These are phyloP conservation scores for Gulo gulo DNA, from an alignment of 2,113 vertebrate species.

Conservation along the genomic window DNA sequence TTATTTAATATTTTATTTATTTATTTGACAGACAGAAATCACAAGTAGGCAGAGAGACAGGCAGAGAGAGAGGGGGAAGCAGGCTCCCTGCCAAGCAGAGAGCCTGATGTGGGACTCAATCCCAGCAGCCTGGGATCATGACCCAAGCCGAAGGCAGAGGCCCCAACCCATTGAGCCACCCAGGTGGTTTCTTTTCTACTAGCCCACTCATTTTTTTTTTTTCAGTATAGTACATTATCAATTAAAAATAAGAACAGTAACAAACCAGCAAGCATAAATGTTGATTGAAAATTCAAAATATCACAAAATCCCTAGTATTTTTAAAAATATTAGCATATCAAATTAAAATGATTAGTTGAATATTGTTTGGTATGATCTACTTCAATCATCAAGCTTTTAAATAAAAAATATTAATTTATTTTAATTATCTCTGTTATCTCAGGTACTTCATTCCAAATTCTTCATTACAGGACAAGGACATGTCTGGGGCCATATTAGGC, in stretches of 20 bases:
- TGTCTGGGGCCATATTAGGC: background rate
- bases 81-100: too few relatives aligned
- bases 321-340: background rate
- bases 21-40: too few relatives aligned
- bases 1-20: background rate
- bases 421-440: background rate
- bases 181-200: background rate
- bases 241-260: background rate
- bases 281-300: background rate
- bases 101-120: too few relatives aligned
- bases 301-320: background rate
- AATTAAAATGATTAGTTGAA: background rate
- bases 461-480: background rate
- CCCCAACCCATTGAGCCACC: too few relatives aligned
- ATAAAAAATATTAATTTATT: background rate
- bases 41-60: too few relatives aligned
- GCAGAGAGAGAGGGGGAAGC: too few relatives aligned
- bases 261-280: background rate
- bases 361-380: background rate
- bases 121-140: too few relatives aligned
- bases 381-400: background rate
- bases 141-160: too few relatives aligned
- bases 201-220: background rate
- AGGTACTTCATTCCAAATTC: background rate
- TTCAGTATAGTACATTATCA: background rate